Evolutionary conservation across 2,113 vertebrate species (phyloP).

Genomic region (Anthoscopus minutus): DNA sequence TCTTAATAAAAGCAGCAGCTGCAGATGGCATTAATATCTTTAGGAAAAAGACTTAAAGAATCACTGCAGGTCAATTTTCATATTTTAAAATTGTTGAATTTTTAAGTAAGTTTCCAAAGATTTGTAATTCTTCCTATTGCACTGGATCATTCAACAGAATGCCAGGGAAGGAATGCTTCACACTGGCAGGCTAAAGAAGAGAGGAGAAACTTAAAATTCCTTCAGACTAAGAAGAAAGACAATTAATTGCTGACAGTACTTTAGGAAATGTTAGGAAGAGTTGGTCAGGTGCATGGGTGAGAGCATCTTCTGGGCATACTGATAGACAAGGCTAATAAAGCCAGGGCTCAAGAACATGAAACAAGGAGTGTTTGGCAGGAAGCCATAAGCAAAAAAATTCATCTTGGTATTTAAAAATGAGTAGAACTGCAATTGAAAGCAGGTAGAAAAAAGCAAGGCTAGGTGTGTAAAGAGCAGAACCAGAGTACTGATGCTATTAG

Average conservation of each 20-base stretch:
- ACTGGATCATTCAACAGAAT: not conserved
- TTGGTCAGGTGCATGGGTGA: not conserved
- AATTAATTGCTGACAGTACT: not conserved
- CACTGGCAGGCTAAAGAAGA: not conserved
- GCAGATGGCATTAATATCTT: not conserved
- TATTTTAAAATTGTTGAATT: not conserved
- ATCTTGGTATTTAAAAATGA: not conserved
- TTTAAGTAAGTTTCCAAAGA: not conserved
- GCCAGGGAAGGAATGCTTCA: not conserved
- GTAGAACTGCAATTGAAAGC: not conserved
- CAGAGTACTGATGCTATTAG: not conserved
- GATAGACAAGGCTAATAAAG: not conserved
- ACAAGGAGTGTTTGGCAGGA: not conserved
- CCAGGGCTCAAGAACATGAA: not conserved
- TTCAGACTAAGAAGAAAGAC: not conserved
- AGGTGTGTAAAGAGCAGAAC: not conserved
- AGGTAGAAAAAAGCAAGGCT: not conserved
- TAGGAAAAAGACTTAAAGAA: not conserved
- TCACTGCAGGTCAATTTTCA: not conserved
- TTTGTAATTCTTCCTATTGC: not conserved
- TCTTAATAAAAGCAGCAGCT: not conserved
- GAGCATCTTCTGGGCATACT: not conserved
- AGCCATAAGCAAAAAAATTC: not conserved
- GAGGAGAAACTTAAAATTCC: not conserved
- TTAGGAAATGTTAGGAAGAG: not conserved